Percentiles rank a stretch among this genome's conserved stretches.
Conservation (phyloP, 2,113 vertebrate genomes). For the Ahaetulla prasina region DNA sequence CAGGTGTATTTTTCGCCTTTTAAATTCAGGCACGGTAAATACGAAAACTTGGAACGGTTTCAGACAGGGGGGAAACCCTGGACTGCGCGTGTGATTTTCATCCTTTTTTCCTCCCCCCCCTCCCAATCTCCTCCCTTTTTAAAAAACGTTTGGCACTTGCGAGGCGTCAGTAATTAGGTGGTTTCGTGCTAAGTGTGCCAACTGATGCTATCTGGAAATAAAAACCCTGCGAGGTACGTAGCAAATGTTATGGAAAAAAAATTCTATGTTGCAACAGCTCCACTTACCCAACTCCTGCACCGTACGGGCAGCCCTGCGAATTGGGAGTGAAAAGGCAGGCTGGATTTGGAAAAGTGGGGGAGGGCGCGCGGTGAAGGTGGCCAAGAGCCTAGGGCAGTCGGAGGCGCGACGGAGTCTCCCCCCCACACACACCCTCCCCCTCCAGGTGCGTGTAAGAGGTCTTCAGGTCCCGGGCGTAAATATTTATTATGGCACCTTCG, state of each 20-base stretch:
- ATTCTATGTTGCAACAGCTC: slow-evolving; percentile 60
- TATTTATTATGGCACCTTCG: not conserved
- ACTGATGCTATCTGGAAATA: slow-evolving; percentile 61
- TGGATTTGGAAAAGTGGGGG: slow-evolving; percentile 16
- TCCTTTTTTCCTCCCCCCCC: slow-evolving; percentile 22
- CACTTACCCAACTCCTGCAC: slow-evolving; percentile 57
- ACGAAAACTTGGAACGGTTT: slow-evolving; percentile 9
- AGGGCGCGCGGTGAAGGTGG: not conserved
- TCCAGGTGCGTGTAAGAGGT: not conserved
- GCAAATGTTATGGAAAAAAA: slow-evolving; percentile 55
- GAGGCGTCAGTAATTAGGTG: slow-evolving; percentile 67
- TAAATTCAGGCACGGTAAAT: not conserved
- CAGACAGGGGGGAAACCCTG: slow-evolving; percentile 50
- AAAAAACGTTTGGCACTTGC: slow-evolving; percentile 63
- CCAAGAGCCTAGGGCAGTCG: not conserved
- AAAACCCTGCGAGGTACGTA: slow-evolving; percentile 59
- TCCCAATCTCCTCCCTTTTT: not conserved
- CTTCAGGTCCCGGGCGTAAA: not conserved
- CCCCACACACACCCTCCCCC: not conserved
- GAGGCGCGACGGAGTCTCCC: not conserved
- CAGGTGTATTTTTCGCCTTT: too few relatives aligned
- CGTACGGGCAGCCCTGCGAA: slow-evolving; percentile 53
- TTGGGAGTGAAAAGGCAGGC: slow-evolving; percentile 45
- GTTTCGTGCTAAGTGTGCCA: slow-evolving; percentile 66
- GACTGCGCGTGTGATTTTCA: slow-evolving; percentile 45